A percentile compares a stretch with the other conserved stretches of the same genome.
Evolutionary conservation across 2,888 invertebrate species (phyloP).

Genomic region (Ophion slaviceki): DNA sequence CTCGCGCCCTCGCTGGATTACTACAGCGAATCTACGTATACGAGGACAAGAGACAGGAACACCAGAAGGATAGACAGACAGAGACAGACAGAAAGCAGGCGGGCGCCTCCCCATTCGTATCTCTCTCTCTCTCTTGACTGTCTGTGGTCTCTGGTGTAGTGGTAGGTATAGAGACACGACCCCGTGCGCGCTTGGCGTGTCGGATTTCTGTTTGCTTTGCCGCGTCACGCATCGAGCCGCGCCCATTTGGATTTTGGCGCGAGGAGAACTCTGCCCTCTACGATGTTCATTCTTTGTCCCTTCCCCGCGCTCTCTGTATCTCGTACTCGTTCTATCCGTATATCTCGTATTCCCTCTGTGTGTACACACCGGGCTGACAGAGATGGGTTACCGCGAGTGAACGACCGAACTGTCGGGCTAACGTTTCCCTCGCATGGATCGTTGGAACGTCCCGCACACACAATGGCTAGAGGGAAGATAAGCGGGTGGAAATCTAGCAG

Average conservation of each 20-base stretch:
- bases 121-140: slow-evolving; percentile 62
- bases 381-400: slow-evolving; percentile 44
- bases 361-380: slow-evolving; percentile 35
- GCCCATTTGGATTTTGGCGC: slow-evolving; percentile 77
- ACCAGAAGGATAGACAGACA: slow-evolving; percentile 76
- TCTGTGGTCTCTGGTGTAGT: slow-evolving; percentile 57
- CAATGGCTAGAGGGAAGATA: slow-evolving; percentile 39
- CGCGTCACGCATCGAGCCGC: slow-evolving; percentile 80
- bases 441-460: slow-evolving; percentile 56
- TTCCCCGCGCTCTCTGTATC: slow-evolving; percentile 23
- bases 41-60: slow-evolving; percentile 44
- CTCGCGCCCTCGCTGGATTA: slow-evolving; percentile 52
- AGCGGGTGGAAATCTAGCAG: slow-evolving; percentile 47
- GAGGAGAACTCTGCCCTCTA: slow-evolving; percentile 61
- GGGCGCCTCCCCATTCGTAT: slow-evolving; percentile 84
- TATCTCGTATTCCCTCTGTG: slow-evolving; percentile 25
- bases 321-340: slow-evolving; percentile 11
- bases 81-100: slow-evolving; percentile 74
- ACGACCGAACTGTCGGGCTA: slow-evolving; percentile 40
- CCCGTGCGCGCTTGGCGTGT: slow-evolving; percentile 76
- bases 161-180: slow-evolving; percentile 55
- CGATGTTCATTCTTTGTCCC: slow-evolving; percentile 42
- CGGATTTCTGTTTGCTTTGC: slow-evolving; percentile 82
- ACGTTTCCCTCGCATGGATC: slow-evolving; percentile 46
- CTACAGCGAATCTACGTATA: slow-evolving; percentile 24